phyloP scores from a whole-genome alignment of 2,113 vertebrate species.

The Casuarius casuarius region DNA sequence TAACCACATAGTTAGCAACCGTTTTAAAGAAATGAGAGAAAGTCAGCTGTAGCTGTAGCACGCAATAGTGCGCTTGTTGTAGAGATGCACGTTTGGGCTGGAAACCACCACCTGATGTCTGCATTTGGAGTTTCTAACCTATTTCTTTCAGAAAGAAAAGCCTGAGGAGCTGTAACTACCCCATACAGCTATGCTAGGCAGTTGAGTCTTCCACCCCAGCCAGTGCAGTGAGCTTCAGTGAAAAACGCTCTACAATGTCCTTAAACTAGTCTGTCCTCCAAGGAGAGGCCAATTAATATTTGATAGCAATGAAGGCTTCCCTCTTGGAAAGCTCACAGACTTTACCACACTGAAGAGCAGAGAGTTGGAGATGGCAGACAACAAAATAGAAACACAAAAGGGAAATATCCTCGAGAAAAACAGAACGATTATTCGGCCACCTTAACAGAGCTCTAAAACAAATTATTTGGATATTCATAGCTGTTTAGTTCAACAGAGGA shows the following conservation, averaged over 20 bases:
- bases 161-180: slow-evolving; percentile 60
- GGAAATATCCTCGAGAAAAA: neutral
- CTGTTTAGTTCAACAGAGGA: slow-evolving; percentile 13
- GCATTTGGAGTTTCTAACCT: slow-evolving; percentile 72
- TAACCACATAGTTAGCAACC: slow-evolving; percentile 54
- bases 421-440: neutral
- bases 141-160: slow-evolving; percentile 63
- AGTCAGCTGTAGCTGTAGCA: slow-evolving; percentile 59
- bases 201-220: neutral
- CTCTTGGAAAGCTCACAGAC: slow-evolving; percentile 29
- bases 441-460: slow-evolving; percentile 10
- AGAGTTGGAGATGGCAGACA: slow-evolving; percentile 8
- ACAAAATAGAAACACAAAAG: neutral
- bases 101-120: slow-evolving; percentile 73
- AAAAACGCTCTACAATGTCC: neutral
- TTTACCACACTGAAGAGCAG: slow-evolving; percentile 12
- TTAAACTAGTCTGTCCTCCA: neutral
- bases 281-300: neutral
- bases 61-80: slow-evolving; percentile 63
- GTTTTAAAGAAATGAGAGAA: slow-evolving; percentile 25
- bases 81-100: slow-evolving; percentile 69
- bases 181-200: slow-evolving; percentile 25
- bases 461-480: slow-evolving; percentile 16
- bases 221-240: neutral
- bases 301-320: slow-evolving; percentile 7